Evolutionary conservation across 2,113 vertebrate species (phyloP).

Genomic region (Nannobrachium achirus): DNA sequence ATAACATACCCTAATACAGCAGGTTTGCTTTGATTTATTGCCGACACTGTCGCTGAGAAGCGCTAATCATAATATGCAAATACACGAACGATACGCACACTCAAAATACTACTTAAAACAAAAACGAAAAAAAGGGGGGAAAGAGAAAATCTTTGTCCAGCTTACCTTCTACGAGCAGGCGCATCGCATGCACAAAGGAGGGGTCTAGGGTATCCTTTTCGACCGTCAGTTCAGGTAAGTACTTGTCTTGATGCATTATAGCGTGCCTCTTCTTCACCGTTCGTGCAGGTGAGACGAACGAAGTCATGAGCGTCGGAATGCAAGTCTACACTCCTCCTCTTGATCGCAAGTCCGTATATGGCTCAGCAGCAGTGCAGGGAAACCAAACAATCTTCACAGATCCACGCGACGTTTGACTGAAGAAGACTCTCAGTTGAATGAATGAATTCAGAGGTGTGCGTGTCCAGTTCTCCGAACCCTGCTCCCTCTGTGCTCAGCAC

Average conservation of each 20-base stretch:
- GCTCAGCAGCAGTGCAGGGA: slow-evolving; percentile 29
- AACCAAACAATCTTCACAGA: slow-evolving; percentile 25
- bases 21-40: not conserved
- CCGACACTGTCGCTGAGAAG: not conserved
- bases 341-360: slow-evolving; percentile 1
- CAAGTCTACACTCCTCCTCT: slow-evolving; percentile 46
- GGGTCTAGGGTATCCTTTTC: slow-evolving; percentile 92
- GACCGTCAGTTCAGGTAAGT: slow-evolving; percentile 91
- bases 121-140: not conserved
- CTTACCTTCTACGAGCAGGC: slow-evolving; percentile 93
- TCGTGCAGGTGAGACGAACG: slow-evolving; percentile 70
- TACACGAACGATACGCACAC: not conserved
- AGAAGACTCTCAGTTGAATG: slow-evolving; percentile 39
- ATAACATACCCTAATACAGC: slow-evolving; percentile 19
- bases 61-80: not conserved
- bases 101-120: slow-evolving; percentile 7
- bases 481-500: slow-evolving; percentile 50
- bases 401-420: slow-evolving; percentile 39
- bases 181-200: slow-evolving; percentile 91
- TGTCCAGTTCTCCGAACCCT: slow-evolving; percentile 67
- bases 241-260: slow-evolving; percentile 92
- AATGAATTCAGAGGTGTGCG: slow-evolving; percentile 65
- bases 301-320: slow-evolving; percentile 59
- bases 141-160: slow-evolving; percentile 13
- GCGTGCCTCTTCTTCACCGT: slow-evolving; percentile 62